Evolutionary conservation across 2,113 vertebrate species (phyloP), one percentile per base, ranked within the genome.

Genomic region (Poicephalus gulielmi): DNA sequence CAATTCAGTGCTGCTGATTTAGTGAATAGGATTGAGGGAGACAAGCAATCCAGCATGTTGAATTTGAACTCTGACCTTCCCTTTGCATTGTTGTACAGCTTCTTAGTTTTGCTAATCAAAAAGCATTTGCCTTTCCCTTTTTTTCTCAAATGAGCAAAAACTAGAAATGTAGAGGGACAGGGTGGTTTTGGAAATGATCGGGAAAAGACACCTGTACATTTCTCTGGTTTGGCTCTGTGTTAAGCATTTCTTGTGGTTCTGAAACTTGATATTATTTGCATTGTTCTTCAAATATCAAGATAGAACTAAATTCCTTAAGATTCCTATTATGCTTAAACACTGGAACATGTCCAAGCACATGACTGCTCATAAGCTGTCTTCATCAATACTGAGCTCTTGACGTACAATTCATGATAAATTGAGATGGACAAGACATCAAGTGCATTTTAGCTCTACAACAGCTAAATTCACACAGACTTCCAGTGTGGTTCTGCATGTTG

Each of bases 391-490:
- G 85, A 97, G 92, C 83, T 95, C 25, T 74, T 84, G 87, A 92
- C 91, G 69, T 79, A 4, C 7, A 37, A 92, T 97, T 97, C 90
- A 59, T 83, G 92, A 96, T 92, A 97, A 97, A 98, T 98, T 97
- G 95, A 96, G 92, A 97, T 95, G 97, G 98, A 97, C 96, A 97
- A 96, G 97, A 92, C 95, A 97, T 97, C 97, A 96, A 95, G 90
- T 97, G 86, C 57, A 93, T 97, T 98, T 98, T 98, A 98, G 93
- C 78, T 96, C 90, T 95, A 90, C 95, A 96, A 89, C 69, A 57
- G 90, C 91, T 88, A 94, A 98, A 97, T 97, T 97, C 93, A 91
- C n/a, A 71, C 89, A 95, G 97, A 97, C 96, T 98, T 92, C 75
- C 88, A 94, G 30, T 41, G 39, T 44, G 64, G 59, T 47, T 77